Evolutionary conservation across 2,113 vertebrate genomes (phyloP).

Genomic region (Anolis sagrei): DNA sequence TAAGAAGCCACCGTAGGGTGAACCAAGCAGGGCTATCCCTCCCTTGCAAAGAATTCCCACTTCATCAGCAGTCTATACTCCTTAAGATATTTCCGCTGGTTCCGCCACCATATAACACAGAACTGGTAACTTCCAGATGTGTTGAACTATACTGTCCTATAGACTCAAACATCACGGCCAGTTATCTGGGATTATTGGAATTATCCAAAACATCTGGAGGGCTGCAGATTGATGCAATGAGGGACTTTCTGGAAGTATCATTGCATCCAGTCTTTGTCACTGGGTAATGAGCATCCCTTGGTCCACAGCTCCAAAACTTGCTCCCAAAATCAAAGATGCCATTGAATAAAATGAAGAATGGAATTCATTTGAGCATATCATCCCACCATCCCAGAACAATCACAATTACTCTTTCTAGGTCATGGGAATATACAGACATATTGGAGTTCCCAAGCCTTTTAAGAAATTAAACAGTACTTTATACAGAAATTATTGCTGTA

Average conservation of each 20-base stretch:
- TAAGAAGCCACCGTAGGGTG: constrained; percentile 58
- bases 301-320: neutral
- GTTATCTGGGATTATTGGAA: neutral
- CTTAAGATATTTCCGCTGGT: neutral
- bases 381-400: neutral
- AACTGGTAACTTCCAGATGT: neutral
- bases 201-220: neutral
- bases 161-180: neutral
- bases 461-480: constrained; percentile 1
- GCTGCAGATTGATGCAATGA: neutral
- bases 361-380: neutral
- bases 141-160: neutral
- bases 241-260: neutral
- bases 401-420: neutral
- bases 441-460: neutral
- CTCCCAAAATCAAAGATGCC: neutral
- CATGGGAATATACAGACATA: neutral
- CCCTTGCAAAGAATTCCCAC: neutral
- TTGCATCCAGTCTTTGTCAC: neutral
- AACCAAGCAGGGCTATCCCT: constrained; percentile 32
- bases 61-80: neutral
- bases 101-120: neutral
- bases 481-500: neutral
- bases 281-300: neutral
- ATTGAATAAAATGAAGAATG: neutral